Percentiles rank a stretch among this genome's conserved stretches.
phyloP scores from a whole-genome alignment of 2,888 invertebrate species.

The Stramonita haemastoma region DNA sequence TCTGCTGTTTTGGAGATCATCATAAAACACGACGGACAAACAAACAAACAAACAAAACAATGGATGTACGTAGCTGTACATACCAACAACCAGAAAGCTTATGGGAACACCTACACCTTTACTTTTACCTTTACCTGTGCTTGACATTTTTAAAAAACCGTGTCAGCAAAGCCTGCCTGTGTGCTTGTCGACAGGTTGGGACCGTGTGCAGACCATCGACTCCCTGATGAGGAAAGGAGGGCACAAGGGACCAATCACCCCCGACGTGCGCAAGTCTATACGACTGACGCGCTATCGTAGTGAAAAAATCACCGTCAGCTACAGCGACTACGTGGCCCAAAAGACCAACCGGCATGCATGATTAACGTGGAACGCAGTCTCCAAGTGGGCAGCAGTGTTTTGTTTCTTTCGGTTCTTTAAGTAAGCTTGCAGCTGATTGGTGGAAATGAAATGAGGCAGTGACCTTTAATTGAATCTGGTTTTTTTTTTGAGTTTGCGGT shows the following conservation, averaged over 20 bases:
- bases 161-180: too few relatives aligned
- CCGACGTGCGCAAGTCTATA: slow-evolving; percentile 85
- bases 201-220: slow-evolving; percentile 98
- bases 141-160: too few relatives aligned
- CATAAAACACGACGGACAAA: too few relatives aligned
- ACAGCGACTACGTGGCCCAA: slow-evolving; percentile 73
- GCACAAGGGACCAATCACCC: slow-evolving; percentile 85
- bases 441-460: background rate
- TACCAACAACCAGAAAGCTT: too few relatives aligned
- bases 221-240: slow-evolving; percentile 98
- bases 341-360: slow-evolving; percentile 73
- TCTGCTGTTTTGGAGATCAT: too few relatives aligned
- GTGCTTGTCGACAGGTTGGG: slow-evolving; percentile 88
- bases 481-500: background rate
- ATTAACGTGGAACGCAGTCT: slow-evolving; percentile 66
- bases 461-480: background rate
- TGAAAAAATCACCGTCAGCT: slow-evolving; percentile 86
- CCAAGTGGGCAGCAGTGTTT: slow-evolving; percentile 48
- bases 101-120: too few relatives aligned
- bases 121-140: too few relatives aligned
- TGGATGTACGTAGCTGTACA: too few relatives aligned
- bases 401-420: background rate
- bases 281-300: slow-evolving; percentile 97
- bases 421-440: slow-evolving; percentile 28
- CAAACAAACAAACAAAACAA: too few relatives aligned